Evolutionary conservation across 2,113 vertebrate species (phyloP), one percentile per base, ranked within the genome.

Genomic region (Ailuropoda melanoleuca): DNA sequence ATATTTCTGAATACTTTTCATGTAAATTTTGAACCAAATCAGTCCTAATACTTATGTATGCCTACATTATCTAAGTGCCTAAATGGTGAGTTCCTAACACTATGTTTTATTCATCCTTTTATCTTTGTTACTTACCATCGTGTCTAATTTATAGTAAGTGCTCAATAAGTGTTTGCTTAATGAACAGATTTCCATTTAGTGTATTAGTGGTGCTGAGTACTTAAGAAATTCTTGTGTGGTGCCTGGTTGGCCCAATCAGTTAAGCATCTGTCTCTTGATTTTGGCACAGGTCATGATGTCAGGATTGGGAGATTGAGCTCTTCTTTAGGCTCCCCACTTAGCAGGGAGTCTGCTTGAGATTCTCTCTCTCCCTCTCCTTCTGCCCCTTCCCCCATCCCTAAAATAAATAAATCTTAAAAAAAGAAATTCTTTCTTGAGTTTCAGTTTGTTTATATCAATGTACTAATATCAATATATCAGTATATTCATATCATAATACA

Each of bases 171-270:
- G 31, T 74, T 95, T 95, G 24, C 92, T 50, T 95, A 95, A 46
- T 77, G 56, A 94, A 78, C 31, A 96, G 31, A 82, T 91, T 92
- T 97, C 56, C 50, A 92, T 43, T 93, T 94, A 81, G 8, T 95
- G 15, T 60, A 50, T 66, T 66, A 66, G 3, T 7, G 37, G 13
- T 60, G 26, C 77, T 81, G 24, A 37, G 4, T 53, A 93, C 31
- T 92, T 90, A 60, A 87, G 75, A 83, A 72, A 68, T 78, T 82
- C 1, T 66, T 66, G 62, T 66, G 31, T 19, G 66, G 34, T 8
- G 3, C 66, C 66, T 68, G 18, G 18, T 8, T 68, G n/a, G 34
- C 66, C 37, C 62, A 66, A 18, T 19, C 18, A 37, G 34, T 37
- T 68, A 68, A 19, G 17, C 34, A 21, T 68, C 66, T 68, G 18